phyloP scores from a whole-genome alignment of 2,797 vertebrate genomes.

The Denticeps clupeoides region DNA sequence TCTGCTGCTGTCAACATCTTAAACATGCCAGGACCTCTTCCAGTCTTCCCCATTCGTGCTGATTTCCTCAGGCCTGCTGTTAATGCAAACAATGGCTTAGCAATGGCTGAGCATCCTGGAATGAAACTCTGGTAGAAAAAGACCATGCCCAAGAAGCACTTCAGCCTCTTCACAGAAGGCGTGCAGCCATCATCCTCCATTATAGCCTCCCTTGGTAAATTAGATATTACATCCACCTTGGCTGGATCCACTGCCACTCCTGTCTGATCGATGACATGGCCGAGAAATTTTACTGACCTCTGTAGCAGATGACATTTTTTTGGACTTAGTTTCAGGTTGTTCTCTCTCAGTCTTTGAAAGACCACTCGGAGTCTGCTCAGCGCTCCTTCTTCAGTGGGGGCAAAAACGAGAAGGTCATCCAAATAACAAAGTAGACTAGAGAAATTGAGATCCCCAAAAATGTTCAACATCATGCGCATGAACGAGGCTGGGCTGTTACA shows the following conservation, averaged over 20 bases:
- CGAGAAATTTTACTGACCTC: no score
- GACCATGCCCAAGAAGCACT: no score
- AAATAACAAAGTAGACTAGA: not conserved
- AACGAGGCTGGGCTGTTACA: not conserved
- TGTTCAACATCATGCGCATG: not conserved
- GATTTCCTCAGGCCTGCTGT: conserved; percentile 1
- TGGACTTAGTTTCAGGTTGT: no score
- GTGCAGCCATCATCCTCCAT: no score
- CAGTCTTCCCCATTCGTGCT: not conserved
- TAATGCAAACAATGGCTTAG: conserved; percentile 10
- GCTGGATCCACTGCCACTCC: no score
- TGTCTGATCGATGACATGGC: no score
- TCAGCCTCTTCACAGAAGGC: no score
- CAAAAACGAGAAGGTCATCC: not conserved
- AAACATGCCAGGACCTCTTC: not conserved
- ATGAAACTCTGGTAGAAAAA: conserved; percentile 11
- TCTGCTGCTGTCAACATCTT: not conserved
- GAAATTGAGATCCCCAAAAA: not conserved
- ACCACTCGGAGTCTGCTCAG: no score
- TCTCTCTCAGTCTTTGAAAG: no score
- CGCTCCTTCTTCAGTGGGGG: not conserved
- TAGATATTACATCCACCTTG: no score
- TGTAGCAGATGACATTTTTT: no score
- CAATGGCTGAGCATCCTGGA: conserved; percentile 3
- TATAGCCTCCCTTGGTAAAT: no score